These are phyloP conservation scores for Halocynthia roretzi DNA, from an alignment of 23 tunicate species.

Conservation along the genomic window DNA sequence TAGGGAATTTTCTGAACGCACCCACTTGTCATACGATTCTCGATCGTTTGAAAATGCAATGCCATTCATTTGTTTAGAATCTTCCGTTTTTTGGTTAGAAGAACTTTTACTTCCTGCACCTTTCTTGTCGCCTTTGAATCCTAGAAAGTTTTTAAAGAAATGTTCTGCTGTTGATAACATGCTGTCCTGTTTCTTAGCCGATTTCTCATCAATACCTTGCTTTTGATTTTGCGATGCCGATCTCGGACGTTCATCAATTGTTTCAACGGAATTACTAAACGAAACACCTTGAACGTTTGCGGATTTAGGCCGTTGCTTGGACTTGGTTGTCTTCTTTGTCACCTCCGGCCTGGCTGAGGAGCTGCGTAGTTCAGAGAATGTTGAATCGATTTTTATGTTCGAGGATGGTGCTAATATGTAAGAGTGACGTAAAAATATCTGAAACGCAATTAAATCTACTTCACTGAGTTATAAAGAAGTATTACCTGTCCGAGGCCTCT, in stretches of 20 bases:
- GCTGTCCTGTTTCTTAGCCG: not conserved
- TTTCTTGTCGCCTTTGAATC: slow-evolving; percentile 4
- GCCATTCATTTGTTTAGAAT: too few relatives aligned
- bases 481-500: slow-evolving; percentile 1
- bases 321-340: slow-evolving; percentile 10
- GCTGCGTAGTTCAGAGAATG: slow-evolving; percentile 83
- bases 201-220: not conserved
- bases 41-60: slow-evolving; percentile 1
- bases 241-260: slow-evolving; percentile 1
- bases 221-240: slow-evolving; percentile 6
- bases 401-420: too few relatives aligned
- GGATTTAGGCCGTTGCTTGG: slow-evolving; percentile 65
- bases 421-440: not conserved
- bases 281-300: slow-evolving; percentile 55
- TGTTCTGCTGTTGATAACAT: not conserved
- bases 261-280: slow-evolving; percentile 33
- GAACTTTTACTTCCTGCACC: not conserved
- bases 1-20: slow-evolving; percentile 29
- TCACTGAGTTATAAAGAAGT: not conserved
- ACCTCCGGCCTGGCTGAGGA: slow-evolving; percentile 33
- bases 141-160: slow-evolving; percentile 28
- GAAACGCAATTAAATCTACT: not conserved
- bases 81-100: not conserved
- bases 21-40: slow-evolving; percentile 64
- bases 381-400: slow-evolving; percentile 1